Percentiles rank a stretch among this genome's conserved stretches.
Conservation (phyloP, 2,888 invertebrate genomes). For the Diabrotica balteata region DNA sequence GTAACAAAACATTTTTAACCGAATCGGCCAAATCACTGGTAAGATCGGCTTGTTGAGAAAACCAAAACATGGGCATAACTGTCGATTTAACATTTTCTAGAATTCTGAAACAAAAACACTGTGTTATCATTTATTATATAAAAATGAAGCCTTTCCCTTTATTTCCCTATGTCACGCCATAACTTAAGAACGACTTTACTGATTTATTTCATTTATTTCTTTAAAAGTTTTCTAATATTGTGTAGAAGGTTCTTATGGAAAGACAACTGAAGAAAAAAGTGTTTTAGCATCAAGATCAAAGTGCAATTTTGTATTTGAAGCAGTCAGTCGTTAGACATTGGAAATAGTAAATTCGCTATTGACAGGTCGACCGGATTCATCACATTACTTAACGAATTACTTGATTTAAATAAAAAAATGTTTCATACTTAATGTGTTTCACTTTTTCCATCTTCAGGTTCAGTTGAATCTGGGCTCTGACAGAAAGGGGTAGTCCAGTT, state of each 20-base stretch:
- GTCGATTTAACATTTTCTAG: constrained; percentile 65
- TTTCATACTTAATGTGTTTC: constrained; percentile 57
- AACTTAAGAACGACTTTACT: no score
- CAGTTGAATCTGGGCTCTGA: constrained; percentile 79
- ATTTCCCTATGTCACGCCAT: not conserved
- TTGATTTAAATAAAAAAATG: no score
- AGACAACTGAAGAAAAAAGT: no score
- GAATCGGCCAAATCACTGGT: constrained; percentile 66
- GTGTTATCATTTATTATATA: no score
- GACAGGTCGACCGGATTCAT: no score
- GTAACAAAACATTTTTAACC: constrained; percentile 64
- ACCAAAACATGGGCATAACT: constrained; percentile 80
- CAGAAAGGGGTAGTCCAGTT: constrained; percentile 79
- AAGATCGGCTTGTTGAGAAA: constrained; percentile 70
- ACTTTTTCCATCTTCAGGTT: constrained; percentile 70
- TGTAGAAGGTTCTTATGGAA: constrained; percentile 3
- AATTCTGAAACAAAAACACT: constrained; percentile 61
- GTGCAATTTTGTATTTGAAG: no score
- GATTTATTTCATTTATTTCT: not conserved
- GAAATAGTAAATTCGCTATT: no score
- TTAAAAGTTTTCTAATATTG: not conserved
- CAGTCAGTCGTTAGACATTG: no score
- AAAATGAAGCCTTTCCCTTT: not conserved
- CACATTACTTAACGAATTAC: no score
- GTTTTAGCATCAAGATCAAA: no score